These are phyloP conservation scores for Zophobas morio DNA, from an alignment of 1,140 invertebrate species.

Conservation along the genomic window DNA sequence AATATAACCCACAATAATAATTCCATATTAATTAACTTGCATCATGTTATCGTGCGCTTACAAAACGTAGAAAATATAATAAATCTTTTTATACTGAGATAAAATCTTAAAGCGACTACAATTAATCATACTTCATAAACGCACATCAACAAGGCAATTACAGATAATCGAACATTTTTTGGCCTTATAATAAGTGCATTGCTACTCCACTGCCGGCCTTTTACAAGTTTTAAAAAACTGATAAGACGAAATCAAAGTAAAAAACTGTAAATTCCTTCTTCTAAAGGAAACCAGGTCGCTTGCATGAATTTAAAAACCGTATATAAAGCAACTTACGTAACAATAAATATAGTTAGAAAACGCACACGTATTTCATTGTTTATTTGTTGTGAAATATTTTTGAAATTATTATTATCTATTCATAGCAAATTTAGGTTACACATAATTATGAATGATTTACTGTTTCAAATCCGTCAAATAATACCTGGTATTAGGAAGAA, in stretches of 20 bases:
- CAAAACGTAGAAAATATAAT: constrained; percentile 21
- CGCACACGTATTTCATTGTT: constrained; percentile 14
- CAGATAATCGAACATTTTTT: constrained; percentile 31
- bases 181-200: neutral
- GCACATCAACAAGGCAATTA: constrained; percentile 34
- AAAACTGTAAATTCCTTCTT: too few species aligned
- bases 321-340: neutral
- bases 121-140: constrained; percentile 36
- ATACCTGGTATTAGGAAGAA: too few species aligned
- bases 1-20: constrained; percentile 24
- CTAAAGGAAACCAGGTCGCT: neutral
- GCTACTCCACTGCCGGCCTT: too few species aligned
- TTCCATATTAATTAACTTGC: constrained; percentile 32
- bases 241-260: too few species aligned
- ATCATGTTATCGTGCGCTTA: constrained; percentile 17
- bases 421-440: constrained; percentile 21
- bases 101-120: constrained; percentile 29
- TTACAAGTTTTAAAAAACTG: too few species aligned
- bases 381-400: constrained; percentile 24
- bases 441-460: constrained; percentile 8
- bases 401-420: constrained; percentile 11
- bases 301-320: neutral
- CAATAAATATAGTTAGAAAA: neutral
- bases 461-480: too few species aligned
- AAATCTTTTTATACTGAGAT: constrained; percentile 29